Base-by-base conservation (phyloP, 1,140 invertebrate species). In the Trichoplusia ni region DNA sequence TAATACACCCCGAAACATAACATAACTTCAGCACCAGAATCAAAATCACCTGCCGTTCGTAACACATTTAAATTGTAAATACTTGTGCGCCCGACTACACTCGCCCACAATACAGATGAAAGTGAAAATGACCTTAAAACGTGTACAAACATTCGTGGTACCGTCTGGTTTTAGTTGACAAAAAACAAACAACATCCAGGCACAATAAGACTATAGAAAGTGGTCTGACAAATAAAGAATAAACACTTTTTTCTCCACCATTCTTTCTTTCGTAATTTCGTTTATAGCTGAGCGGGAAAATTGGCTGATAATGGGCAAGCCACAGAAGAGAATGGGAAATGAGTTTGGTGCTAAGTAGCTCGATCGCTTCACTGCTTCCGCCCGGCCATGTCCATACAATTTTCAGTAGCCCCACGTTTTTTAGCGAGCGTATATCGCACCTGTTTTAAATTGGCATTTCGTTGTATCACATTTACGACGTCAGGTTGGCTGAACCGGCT, bases 191-290 rank as follows among this genome's bases (percentile, higher is more conserved):
- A 47, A 38, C 49, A 33, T 67, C 31, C 49, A 46, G 40, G 7
- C 59, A 61, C 47, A 73, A 73, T 67, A 67, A 69, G 54, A 69
- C 46, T 49, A 47, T 62, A 67, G 64, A 73, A 72, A 72, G 70
- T 63, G 27, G 56, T 46, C 19, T 35, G 33, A 58, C 37, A 35
- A 35, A 62, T 16, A 14, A 25, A 31, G 23, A 38, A 33, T 53
- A 29, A 40, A 29, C 42, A 21, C 18, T 14, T 31, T 42, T 23
- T 47, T 54, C 23, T 42, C 8, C 9, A 29, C 9, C 31, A 35
- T 62, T 65, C 25, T 66, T 60, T 51, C 51, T 11, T 59, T 40
- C 19, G 31, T 44, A 31, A 65, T 65, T 59, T 44, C 29, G 35
- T 42, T 66, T 49, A 49, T 44, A 25, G 18, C 35, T 14, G 27